Conservation (phyloP, 1,140 invertebrate species). For the Limonius californicus region DNA sequence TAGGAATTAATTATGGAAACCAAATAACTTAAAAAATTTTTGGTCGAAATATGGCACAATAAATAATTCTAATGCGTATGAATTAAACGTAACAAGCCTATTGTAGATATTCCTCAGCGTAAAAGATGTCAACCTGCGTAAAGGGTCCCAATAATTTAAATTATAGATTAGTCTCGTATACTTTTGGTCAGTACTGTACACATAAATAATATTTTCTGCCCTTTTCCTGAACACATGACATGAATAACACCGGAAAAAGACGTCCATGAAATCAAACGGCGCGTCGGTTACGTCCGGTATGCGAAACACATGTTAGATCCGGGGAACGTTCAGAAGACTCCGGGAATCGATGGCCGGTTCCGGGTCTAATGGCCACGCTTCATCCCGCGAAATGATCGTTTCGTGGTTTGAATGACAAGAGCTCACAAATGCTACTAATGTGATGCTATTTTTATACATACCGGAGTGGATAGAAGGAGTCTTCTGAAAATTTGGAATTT, state of each 20-base stretch:
- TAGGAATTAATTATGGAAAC: too few species aligned
- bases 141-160: too few species aligned
- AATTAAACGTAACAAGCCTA: too few species aligned
- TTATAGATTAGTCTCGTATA: too few species aligned
- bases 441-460: constrained; percentile 19
- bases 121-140: too few species aligned
- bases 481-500: background rate
- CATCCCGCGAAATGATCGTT: constrained; percentile 39
- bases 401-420: constrained; percentile 38
- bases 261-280: constrained; percentile 32
- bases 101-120: too few species aligned
- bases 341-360: constrained; percentile 34
- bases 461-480: background rate
- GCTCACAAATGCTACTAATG: constrained; percentile 37
- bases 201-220: background rate
- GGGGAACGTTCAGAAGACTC: constrained; percentile 21
- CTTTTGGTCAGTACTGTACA: background rate
- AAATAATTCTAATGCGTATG: too few species aligned
- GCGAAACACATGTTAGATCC: constrained; percentile 34
- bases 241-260: constrained; percentile 20
- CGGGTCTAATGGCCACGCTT: constrained; percentile 35
- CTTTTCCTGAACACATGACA: background rate
- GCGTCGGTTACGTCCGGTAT: constrained; percentile 33
- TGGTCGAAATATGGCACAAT: too few species aligned
- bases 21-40: too few species aligned